Conservation (phyloP, 2,888 invertebrate genomes). For the Prosopocoilus inquinatus region DNA sequence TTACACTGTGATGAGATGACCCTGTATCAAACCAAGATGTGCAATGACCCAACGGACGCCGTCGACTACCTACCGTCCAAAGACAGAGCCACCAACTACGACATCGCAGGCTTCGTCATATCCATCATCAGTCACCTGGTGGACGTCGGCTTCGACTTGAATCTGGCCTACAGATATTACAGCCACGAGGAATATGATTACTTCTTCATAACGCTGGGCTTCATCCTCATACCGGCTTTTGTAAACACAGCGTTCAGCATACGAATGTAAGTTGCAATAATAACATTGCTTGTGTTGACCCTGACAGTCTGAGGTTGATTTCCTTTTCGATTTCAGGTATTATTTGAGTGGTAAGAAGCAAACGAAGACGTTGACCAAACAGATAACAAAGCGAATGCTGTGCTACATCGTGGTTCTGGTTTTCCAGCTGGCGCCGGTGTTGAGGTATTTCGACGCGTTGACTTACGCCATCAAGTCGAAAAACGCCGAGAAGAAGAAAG, state of each 20-base stretch:
- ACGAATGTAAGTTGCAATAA: slow-evolving; percentile 62
- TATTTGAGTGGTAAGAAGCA: slow-evolving; percentile 57
- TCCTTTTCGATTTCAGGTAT: slow-evolving; percentile 24
- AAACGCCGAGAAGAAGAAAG: slow-evolving; percentile 59
- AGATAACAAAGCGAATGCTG: slow-evolving; percentile 58
- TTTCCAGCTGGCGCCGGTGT: slow-evolving; percentile 72
- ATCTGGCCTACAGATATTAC: slow-evolving; percentile 66
- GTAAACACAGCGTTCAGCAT: slow-evolving; percentile 73
- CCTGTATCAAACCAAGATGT: slow-evolving; percentile 40
- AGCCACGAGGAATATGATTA: slow-evolving; percentile 56
- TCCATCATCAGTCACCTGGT: slow-evolving; percentile 69
- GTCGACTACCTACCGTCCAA: slow-evolving; percentile 61
- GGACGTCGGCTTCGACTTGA: slow-evolving; percentile 68
- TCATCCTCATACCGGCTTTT: slow-evolving; percentile 72
- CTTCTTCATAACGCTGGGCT: slow-evolving; percentile 67
- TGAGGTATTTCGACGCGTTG: slow-evolving; percentile 64
- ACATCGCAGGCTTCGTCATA: slow-evolving; percentile 63
- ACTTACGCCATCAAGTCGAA: slow-evolving; percentile 66
- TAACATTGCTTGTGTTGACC: neutral
- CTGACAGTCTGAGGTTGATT: neutral
- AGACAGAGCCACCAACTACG: slow-evolving; percentile 59
- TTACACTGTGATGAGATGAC: slow-evolving; percentile 12
- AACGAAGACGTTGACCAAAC: slow-evolving; percentile 55
- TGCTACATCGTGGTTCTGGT: slow-evolving; percentile 62
- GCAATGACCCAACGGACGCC: slow-evolving; percentile 43